Percentiles rank a stretch among this genome's conserved stretches.
Evolutionary conservation across 2,888 invertebrate species (phyloP).

Genomic region (Agapostemon virescens): DNA sequence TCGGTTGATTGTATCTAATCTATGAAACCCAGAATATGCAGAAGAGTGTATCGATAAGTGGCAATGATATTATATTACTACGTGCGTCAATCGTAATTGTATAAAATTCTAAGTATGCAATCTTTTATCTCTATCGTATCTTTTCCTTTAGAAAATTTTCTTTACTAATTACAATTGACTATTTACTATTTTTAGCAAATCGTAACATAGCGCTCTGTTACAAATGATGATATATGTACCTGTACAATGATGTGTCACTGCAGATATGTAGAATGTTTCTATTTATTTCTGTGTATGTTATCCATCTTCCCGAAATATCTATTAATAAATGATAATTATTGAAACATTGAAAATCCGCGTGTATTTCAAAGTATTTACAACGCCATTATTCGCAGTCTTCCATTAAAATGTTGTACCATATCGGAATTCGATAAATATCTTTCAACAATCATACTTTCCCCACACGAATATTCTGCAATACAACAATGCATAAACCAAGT

Average conservation of each 20-base stretch:
- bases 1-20: no score
- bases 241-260: conserved; percentile 19
- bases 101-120: background rate
- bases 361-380: no score
- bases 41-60: no score
- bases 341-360: background rate
- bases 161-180: background rate
- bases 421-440: background rate
- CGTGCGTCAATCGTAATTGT: background rate
- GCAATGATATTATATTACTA: no score
- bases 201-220: background rate
- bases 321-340: background rate
- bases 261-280: background rate
- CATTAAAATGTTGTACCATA: background rate
- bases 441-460: background rate
- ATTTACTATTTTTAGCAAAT: no score
- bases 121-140: no score
- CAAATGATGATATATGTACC: background rate
- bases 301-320: background rate
- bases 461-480: background rate
- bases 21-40: no score
- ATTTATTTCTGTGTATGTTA: background rate
- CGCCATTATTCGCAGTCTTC: background rate
- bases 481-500: background rate
- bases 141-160: background rate